Evolutionary conservation across 2,797 vertebrate genomes (phyloP).

Genomic region (Alexandromys oeconomus): DNA sequence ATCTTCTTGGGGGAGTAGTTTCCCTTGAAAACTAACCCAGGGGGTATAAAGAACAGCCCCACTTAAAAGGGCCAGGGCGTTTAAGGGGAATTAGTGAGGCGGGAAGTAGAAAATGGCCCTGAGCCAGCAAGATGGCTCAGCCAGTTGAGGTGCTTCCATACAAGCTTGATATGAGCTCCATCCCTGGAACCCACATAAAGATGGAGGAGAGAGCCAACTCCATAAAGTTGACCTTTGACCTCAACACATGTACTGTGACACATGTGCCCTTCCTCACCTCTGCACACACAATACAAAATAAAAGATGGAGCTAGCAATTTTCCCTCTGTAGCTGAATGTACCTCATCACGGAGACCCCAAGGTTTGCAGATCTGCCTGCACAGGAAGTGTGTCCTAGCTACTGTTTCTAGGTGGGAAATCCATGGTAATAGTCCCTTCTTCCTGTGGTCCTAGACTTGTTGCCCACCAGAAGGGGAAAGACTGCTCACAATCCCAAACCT

Average conservation of each 20-base stretch:
- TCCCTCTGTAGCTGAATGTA: too few species aligned
- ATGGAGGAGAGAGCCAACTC: neutral
- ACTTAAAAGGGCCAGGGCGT: neutral
- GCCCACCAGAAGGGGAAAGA: neutral
- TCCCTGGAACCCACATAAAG: neutral
- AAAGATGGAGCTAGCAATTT: neutral
- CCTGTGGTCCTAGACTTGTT: neutral
- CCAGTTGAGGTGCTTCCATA: neutral
- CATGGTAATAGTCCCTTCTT: neutral
- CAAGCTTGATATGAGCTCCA: neutral
- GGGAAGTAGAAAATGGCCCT: neutral
- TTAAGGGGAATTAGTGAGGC: constrained; percentile 22
- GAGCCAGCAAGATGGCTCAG: neutral
- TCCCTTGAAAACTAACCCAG: neutral
- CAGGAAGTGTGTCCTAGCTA: neutral
- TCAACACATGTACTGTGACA: neutral
- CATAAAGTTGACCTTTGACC: neutral
- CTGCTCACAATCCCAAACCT: neutral
- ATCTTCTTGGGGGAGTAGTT: neutral
- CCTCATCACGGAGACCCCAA: neutral
- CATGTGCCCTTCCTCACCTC: neutral
- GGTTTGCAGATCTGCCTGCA: neutral
- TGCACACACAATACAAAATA: neutral
- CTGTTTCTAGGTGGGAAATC: neutral
- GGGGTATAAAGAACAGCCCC: neutral